Conservation (phyloP, 2,113 vertebrate genomes). For the Buteo buteo region DNA sequence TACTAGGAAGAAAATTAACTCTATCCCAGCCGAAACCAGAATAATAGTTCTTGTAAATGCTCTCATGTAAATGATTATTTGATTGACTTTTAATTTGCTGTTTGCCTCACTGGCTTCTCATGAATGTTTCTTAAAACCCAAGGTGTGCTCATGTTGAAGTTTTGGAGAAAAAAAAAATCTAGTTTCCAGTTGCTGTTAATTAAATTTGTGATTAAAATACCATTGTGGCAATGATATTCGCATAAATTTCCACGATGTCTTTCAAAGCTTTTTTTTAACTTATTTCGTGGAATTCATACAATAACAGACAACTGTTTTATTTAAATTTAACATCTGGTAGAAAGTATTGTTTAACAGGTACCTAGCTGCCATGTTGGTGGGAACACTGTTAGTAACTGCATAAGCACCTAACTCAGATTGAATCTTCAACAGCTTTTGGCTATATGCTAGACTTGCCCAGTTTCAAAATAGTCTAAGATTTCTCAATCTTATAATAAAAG, state of each 20-base stretch:
- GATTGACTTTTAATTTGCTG: neutral
- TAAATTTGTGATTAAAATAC: neutral
- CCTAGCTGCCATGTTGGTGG: neutral
- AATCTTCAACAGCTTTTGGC: neutral
- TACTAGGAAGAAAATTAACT: too few species aligned
- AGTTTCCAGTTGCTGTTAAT: neutral
- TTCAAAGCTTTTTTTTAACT: neutral
- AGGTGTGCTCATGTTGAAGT: neutral
- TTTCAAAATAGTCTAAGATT: neutral
- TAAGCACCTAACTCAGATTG: neutral
- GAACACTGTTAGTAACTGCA: neutral
- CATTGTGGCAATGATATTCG: neutral
- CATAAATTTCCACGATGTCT: neutral
- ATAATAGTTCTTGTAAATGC: neutral
- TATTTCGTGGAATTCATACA: neutral
- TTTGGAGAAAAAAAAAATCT: neutral
- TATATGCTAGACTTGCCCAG: neutral
- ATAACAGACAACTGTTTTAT: rapidly evolving
- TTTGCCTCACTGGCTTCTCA: neutral
- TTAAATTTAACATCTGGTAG: neutral
- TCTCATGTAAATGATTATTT: neutral
- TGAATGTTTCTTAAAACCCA: neutral
- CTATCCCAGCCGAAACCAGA: too few species aligned
- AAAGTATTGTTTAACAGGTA: neutral
- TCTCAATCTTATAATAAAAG: neutral